Conservation (phyloP, 2,888 invertebrate species). For the Nymphalis polychloros region DNA sequence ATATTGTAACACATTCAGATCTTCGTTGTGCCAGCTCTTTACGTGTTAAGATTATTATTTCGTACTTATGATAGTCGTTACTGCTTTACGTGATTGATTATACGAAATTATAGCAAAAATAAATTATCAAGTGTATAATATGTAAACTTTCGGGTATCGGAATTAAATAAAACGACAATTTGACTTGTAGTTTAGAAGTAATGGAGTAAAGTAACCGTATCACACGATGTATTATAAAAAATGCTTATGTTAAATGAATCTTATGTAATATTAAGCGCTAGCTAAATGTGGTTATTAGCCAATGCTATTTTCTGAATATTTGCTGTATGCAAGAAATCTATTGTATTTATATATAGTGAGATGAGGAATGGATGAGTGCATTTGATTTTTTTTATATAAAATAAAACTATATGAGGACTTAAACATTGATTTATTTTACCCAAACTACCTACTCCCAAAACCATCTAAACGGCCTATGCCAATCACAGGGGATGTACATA, state of each 20-base stretch:
- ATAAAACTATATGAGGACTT: slow-evolving; percentile 77
- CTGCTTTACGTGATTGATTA: slow-evolving; percentile 73
- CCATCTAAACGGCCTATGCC: too few species aligned
- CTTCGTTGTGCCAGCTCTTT: slow-evolving; percentile 81
- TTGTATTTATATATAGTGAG: slow-evolving; percentile 78
- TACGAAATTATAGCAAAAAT: slow-evolving; percentile 78
- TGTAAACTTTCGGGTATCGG: slow-evolving; percentile 64
- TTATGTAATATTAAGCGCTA: slow-evolving; percentile 74
- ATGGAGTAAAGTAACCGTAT: slow-evolving; percentile 61
- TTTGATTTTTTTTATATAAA: slow-evolving; percentile 79
- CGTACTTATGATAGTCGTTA: slow-evolving; percentile 77
- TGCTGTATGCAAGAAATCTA: slow-evolving; percentile 70
- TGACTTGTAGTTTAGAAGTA: slow-evolving; percentile 46
- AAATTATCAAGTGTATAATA: slow-evolving; percentile 69
- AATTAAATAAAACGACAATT: slow-evolving; percentile 39
- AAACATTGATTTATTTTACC: slow-evolving; percentile 42
- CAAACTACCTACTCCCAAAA: too few species aligned
- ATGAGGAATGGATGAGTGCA: slow-evolving; percentile 73
- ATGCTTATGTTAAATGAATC: slow-evolving; percentile 67
- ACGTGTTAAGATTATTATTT: slow-evolving; percentile 74
- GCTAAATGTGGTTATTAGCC: slow-evolving; percentile 78
- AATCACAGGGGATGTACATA: too few species aligned
- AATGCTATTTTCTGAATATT: slow-evolving; percentile 80
- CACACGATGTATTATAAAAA: slow-evolving; percentile 72
- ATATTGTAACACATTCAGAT: slow-evolving; percentile 63